Evolutionary conservation across 1,140 invertebrate species (phyloP).

Genomic region (Galleria mellonella): DNA sequence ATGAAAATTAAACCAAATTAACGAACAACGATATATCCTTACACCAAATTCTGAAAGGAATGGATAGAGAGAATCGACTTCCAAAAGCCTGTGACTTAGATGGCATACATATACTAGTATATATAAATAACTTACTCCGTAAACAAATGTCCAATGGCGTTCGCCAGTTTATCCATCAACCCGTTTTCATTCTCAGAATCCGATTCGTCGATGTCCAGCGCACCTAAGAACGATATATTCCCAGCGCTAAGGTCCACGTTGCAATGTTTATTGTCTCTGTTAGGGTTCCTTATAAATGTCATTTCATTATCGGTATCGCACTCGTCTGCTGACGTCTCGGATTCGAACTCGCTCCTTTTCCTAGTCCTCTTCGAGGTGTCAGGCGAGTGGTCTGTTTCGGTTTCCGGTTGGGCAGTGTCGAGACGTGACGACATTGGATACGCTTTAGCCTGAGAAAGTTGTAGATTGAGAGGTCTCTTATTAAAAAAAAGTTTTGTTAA

Average conservation of each 20-base stretch:
- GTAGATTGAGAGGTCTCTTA: too few relatives aligned
- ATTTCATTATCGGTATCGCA: constrained; percentile 76
- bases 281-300: constrained; percentile 74
- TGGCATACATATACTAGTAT: too few relatives aligned
- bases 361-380: constrained; percentile 28
- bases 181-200: constrained; percentile 88
- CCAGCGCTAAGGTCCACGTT: constrained; percentile 35
- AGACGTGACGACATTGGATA: constrained; percentile 78
- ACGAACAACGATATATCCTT: too few relatives aligned
- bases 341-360: constrained; percentile 65
- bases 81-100: too few relatives aligned
- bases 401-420: constrained; percentile 52
- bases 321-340: constrained; percentile 78
- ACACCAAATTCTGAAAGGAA: too few relatives aligned
- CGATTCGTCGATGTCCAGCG: constrained; percentile 83
- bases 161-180: constrained; percentile 80
- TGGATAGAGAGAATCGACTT: too few relatives aligned
- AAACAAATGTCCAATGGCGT: constrained; percentile 84
- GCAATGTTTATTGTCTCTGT: constrained; percentile 51
- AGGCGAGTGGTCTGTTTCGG: constrained; percentile 34
- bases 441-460: constrained; percentile 75
- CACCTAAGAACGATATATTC: constrained; percentile 64
- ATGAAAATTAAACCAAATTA: too few relatives aligned
- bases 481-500: neutral
- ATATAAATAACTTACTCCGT: constrained; percentile 41